These are phyloP conservation scores for Epicauta chinensis DNA, from an alignment of 1,140 invertebrate species.

Conservation along the genomic window DNA sequence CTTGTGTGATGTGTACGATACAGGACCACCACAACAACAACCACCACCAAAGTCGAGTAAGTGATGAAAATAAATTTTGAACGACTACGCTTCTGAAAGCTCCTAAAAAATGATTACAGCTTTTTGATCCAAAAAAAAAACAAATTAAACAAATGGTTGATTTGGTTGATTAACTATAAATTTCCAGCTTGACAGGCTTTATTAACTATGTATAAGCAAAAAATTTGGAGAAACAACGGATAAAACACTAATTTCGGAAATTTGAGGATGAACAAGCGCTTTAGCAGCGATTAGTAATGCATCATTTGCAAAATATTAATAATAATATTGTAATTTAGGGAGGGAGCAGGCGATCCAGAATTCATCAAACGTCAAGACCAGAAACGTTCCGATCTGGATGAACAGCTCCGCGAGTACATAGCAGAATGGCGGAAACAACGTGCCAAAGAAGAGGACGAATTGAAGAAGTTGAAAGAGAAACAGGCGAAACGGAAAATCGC, in stretches of 20 bases:
- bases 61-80: constrained; percentile 19
- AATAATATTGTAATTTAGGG: constrained; percentile 35
- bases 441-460: constrained; percentile 90
- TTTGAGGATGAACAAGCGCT: background rate
- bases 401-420: constrained; percentile 93
- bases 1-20: constrained; percentile 29
- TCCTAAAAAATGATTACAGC: background rate
- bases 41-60: constrained; percentile 43
- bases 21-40: constrained; percentile 38
- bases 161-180: background rate
- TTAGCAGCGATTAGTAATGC: background rate
- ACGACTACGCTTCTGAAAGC: background rate
- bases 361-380: constrained; percentile 85
- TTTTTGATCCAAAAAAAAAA: background rate
- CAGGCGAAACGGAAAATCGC: constrained; percentile 89
- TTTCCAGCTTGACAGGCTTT: background rate
- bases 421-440: constrained; percentile 93
- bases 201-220: background rate
- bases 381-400: constrained; percentile 90
- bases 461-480: constrained; percentile 91
- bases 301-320: background rate
- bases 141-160: too few relatives aligned
- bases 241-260: too few relatives aligned
- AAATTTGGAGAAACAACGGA: too few relatives aligned
- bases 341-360: constrained; percentile 59